Conservation (phyloP, 2,113 vertebrate genomes). For the Mastomys coucha region DNA sequence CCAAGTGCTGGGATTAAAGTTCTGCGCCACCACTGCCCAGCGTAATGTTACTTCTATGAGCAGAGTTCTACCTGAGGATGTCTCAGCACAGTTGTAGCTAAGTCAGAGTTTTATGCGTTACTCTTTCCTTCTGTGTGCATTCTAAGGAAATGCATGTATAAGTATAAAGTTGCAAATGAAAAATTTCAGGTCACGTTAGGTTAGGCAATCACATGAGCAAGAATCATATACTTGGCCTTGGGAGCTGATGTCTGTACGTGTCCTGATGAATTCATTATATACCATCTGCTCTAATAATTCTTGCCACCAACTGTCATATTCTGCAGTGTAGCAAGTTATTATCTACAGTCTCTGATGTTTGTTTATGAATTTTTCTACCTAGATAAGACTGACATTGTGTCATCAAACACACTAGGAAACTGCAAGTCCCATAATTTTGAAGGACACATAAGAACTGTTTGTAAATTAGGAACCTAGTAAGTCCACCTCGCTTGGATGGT, state of each 20-base stretch:
- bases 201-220: background rate
- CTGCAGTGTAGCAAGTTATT: constrained; percentile 69
- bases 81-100: background rate
- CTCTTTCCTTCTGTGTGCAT: constrained; percentile 54
- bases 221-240: constrained; percentile 41
- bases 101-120: constrained; percentile 50
- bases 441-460: constrained; percentile 35
- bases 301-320: constrained; percentile 73
- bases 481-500: background rate
- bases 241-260: constrained; percentile 71
- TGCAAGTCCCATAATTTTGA: constrained; percentile 27
- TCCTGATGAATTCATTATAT: constrained; percentile 71
- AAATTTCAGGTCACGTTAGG: background rate
- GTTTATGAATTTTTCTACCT: constrained; percentile 64
- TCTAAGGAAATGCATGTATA: background rate
- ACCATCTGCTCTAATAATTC: constrained; percentile 80
- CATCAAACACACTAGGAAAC: constrained; percentile 32
- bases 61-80: background rate
- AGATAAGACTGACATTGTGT: background rate
- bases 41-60: background rate
- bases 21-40: no score
- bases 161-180: constrained; percentile 41
- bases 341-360: constrained; percentile 52
- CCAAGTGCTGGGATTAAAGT: no score
- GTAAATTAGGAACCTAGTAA: constrained; percentile 6